These are phyloP conservation scores for Daktulosphaira vitifoliae DNA, from an alignment of 1,140 invertebrate genomes.

Conservation along the genomic window DNA sequence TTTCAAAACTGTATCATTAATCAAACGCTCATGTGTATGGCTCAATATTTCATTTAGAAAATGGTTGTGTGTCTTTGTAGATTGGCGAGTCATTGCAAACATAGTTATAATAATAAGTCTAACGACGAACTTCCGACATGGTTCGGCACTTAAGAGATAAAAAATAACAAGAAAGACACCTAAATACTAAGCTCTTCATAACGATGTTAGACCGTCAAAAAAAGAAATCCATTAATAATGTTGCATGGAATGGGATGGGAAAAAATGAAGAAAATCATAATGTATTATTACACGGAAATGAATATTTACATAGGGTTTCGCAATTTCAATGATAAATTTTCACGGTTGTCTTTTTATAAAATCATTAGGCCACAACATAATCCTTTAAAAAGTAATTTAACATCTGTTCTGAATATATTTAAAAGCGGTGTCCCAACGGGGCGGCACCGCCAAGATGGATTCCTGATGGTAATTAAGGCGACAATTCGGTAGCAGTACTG, in stretches of 20 bases:
- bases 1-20: constrained; percentile 15
- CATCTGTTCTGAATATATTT: constrained; percentile 28
- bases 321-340: background rate
- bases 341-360: constrained; percentile 31
- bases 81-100: constrained; percentile 1
- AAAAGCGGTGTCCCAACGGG: background rate
- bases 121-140: constrained; percentile 19
- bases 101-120: too few species aligned
- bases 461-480: background rate
- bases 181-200: constrained; percentile 27
- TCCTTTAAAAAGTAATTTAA: constrained; percentile 22
- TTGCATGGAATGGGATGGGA: background rate
- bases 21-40: constrained; percentile 1
- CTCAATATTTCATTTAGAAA: constrained; percentile 24
- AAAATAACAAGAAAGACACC: background rate
- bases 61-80: background rate
- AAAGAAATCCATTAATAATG: constrained; percentile 31
- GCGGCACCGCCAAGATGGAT: constrained; percentile 11
- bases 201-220: constrained; percentile 9
- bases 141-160: constrained; percentile 27
- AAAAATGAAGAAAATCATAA: background rate
- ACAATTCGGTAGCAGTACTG: constrained; percentile 3
- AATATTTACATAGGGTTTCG: constrained; percentile 29
- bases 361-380: constrained; percentile 27
- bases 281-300: background rate